Evolutionary conservation across 92 coral and sea anemone genomes (phyloP).

Genomic region (Pocillopora meandrina): DNA sequence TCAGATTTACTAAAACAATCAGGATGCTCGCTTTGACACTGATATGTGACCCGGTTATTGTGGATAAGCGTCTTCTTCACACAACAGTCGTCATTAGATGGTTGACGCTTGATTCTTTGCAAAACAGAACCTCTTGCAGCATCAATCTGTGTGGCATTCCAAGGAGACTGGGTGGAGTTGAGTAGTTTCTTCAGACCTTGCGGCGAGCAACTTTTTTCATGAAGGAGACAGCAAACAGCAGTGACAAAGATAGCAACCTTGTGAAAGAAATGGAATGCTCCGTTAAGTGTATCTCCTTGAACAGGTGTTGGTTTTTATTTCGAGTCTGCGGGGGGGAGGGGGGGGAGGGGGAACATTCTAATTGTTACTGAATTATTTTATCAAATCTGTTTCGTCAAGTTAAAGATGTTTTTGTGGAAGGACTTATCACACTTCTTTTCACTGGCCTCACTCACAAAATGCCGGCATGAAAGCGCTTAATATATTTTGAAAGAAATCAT

Average conservation of each 20-base stretch:
- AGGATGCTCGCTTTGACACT: slow-evolving; percentile 5
- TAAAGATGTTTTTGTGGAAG: too few species aligned
- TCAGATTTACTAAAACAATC: neutral
- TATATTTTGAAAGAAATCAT: too few species aligned
- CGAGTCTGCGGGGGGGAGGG: too few species aligned
- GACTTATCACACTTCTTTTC: too few species aligned
- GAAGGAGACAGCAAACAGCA: neutral
- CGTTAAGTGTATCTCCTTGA: too few species aligned
- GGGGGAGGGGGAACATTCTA: too few species aligned
- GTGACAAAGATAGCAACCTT: neutral
- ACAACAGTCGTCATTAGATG: neutral
- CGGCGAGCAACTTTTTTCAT: slow-evolving; percentile 10
- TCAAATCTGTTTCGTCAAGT: too few species aligned
- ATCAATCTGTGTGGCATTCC: neutral
- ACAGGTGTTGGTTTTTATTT: too few species aligned
- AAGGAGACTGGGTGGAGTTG: neutral
- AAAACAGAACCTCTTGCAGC: neutral
- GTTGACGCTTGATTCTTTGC: neutral
- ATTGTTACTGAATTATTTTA: too few species aligned
- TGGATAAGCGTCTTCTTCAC: neutral
- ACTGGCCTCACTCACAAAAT: too few species aligned
- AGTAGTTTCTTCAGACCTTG: neutral
- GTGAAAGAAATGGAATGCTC: neutral
- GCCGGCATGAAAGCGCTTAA: too few species aligned
- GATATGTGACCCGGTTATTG: neutral